A percentile compares a stretch with the other conserved stretches of the same genome.
phyloP scores from a whole-genome alignment of 1,140 invertebrate genomes.

The Gryllus bimaculatus region DNA sequence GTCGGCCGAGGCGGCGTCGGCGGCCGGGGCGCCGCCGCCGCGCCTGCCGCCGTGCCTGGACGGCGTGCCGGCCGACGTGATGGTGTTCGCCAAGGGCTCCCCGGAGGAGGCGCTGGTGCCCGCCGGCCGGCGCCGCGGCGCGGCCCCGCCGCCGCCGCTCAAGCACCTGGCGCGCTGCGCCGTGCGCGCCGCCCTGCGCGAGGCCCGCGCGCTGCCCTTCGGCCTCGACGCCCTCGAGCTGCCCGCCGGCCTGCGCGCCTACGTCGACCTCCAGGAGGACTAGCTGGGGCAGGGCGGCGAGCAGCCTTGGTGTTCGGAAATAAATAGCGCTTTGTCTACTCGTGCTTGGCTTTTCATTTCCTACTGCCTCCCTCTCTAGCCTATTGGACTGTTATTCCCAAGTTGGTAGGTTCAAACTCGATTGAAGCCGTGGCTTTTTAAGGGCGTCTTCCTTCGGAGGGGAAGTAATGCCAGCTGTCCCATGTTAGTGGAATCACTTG shows the following conservation, averaged over 20 bases:
- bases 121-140: not conserved
- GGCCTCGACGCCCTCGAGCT: conserved; percentile 57
- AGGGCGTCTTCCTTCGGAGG: too few species aligned
- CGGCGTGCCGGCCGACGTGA: conserved; percentile 17
- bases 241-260: conserved; percentile 50
- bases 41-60: not conserved
- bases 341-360: too few species aligned
- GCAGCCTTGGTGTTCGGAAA: too few species aligned
- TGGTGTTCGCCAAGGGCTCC: not conserved
- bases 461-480: too few species aligned
- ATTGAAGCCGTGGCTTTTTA: too few species aligned
- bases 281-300: too few species aligned
- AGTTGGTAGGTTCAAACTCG: too few species aligned
- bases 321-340: too few species aligned
- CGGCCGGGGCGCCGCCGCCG: too few species aligned
- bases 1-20: not conserved
- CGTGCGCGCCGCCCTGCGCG: conserved; percentile 51
- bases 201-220: conserved; percentile 58
- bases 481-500: too few species aligned
- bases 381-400: too few species aligned
- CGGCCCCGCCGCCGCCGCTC: conserved; percentile 23
- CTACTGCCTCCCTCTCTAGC: too few species aligned
- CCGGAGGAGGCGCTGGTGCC: not conserved
- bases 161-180: conserved; percentile 46
- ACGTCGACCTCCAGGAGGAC: conserved; percentile 62